A percentile compares a stretch with the other conserved stretches of the same genome.
Conservation (phyloP, 2,113 vertebrate genomes). For the Eubucco bourcierii region DNA sequence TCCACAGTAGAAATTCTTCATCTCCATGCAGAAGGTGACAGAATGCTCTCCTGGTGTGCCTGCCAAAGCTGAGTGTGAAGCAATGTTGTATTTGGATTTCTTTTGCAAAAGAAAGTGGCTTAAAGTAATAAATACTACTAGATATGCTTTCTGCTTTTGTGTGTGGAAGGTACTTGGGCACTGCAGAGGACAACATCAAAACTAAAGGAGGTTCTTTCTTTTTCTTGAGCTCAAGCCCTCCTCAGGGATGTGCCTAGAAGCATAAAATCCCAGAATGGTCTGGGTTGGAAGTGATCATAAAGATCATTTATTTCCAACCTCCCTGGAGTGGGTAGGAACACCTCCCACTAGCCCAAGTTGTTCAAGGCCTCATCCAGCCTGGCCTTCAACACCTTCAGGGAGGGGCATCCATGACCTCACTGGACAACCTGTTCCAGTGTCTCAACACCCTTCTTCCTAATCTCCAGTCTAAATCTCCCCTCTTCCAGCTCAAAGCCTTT, state of each 20-base stretch:
- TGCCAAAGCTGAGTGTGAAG: not conserved
- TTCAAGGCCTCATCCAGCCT: too few relatives aligned
- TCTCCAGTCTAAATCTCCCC: too few relatives aligned
- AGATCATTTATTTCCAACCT: too few relatives aligned
- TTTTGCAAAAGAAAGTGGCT: not conserved
- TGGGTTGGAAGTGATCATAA: too few relatives aligned
- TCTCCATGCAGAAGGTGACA: not conserved
- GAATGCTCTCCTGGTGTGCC: not conserved
- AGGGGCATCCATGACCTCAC: too few relatives aligned
- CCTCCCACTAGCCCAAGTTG: too few relatives aligned
- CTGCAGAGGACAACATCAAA: not conserved
- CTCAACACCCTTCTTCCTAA: too few relatives aligned
- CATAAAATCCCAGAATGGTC: too few relatives aligned
- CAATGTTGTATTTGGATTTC: not conserved
- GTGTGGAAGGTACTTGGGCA: not conserved
- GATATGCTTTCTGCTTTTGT: not conserved
- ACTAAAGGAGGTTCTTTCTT: not conserved
- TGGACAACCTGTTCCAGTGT: too few relatives aligned
- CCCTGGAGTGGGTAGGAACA: too few relatives aligned
- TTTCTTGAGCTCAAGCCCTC: not conserved
- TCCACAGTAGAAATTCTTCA: not conserved
- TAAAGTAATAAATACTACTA: not conserved
- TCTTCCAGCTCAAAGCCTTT: too few relatives aligned
- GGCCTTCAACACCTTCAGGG: too few relatives aligned
- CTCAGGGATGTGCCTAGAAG: fast-evolving